phyloP scores from a whole-genome alignment of 1,140 invertebrate species.

The Panagrolaimus sp. region DNA sequence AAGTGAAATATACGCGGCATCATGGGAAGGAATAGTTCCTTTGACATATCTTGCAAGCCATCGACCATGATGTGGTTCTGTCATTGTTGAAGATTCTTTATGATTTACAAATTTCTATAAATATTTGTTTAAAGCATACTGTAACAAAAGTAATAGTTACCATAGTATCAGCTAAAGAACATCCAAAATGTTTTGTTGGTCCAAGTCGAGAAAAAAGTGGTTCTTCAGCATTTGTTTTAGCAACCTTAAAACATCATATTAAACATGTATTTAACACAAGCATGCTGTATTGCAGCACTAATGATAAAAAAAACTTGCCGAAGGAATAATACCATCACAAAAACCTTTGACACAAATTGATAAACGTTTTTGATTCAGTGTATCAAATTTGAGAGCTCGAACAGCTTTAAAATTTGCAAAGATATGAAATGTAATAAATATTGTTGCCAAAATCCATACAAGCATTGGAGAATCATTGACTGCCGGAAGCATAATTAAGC shows the following conservation, averaged over 20 bases:
- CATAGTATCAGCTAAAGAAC: background rate
- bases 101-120: conserved; percentile 4
- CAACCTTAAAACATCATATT: conserved; percentile 2
- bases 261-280: conserved; percentile 19
- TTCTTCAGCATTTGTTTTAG: conserved; percentile 17
- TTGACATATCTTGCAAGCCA: background rate
- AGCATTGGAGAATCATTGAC: conserved; percentile 56
- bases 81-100: conserved; percentile 8
- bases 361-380: conserved; percentile 66
- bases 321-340: background rate
- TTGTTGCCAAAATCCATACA: conserved; percentile 68
- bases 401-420: conserved; percentile 80
- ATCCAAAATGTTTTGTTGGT: conserved; percentile 9
- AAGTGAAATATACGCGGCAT: background rate
- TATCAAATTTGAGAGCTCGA: conserved; percentile 68
- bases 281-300: conserved; percentile 29
- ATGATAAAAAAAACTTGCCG: background rate
- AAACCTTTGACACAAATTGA: conserved; percentile 34
- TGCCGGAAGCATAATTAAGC: conserved; percentile 38
- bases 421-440: conserved; percentile 75
- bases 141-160: conserved; percentile 5
- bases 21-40: background rate
- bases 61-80: background rate
- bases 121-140: conserved; percentile 15
- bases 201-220: conserved; percentile 23